These are phyloP conservation scores for Halcyon chelicuti DNA, from an alignment of 2,797 vertebrate species.

Conservation along the genomic window DNA sequence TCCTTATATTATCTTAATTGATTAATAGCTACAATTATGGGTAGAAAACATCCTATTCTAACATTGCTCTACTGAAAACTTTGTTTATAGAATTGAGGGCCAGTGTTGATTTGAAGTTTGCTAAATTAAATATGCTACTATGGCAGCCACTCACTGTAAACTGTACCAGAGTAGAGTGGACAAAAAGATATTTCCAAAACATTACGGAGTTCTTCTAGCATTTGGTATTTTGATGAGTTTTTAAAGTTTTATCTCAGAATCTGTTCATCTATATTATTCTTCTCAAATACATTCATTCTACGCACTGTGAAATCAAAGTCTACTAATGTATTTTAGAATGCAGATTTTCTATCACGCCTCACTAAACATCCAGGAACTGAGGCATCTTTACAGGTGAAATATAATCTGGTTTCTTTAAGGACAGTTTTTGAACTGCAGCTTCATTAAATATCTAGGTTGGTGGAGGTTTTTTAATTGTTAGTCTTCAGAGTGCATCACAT, in stretches of 20 bases:
- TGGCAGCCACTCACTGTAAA: background rate
- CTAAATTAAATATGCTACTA: background rate
- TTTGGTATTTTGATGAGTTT: background rate
- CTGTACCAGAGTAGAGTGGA: background rate
- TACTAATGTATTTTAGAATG: background rate
- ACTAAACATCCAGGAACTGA: background rate
- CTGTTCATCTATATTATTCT: background rate
- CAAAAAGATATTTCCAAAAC: background rate
- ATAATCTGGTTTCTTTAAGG: background rate
- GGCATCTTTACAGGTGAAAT: background rate
- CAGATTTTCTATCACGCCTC: background rate
- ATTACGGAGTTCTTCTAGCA: background rate
- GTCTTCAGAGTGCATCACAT: background rate
- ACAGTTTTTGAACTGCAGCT: background rate
- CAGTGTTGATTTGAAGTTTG: background rate
- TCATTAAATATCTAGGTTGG: background rate
- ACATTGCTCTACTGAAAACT: background rate
- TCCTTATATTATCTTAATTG: background rate
- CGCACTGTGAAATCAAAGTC: background rate
- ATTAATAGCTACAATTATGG: conserved; percentile 26
- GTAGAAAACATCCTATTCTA: background rate
- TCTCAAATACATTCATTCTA: background rate
- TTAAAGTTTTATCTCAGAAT: background rate
- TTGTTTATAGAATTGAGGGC: background rate
- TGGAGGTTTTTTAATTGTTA: accelerated